phyloP scores from a whole-genome alignment of 2,888 invertebrate species.

The Drosophila koepferae region DNA sequence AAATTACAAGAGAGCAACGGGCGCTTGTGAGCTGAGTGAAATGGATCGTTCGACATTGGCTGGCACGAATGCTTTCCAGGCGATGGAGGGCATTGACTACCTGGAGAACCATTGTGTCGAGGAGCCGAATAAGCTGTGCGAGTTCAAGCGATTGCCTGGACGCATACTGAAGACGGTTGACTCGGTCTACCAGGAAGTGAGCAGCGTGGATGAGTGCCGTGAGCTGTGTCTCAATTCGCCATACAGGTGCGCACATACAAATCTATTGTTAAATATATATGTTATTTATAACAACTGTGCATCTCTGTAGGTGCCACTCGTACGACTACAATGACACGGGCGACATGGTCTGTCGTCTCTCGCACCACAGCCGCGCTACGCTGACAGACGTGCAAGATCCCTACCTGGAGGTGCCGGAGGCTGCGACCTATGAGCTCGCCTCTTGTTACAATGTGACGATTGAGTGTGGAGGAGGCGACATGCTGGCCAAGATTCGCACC shows the following conservation, averaged over 20 bases:
- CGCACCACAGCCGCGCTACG: constrained; percentile 95
- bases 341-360: constrained; percentile 87
- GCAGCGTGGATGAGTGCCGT: constrained; percentile 93
- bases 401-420: constrained; percentile 95
- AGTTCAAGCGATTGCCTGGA: constrained; percentile 95
- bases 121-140: constrained; percentile 95
- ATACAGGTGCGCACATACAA: constrained; percentile 86
- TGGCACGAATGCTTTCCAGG: constrained; percentile 91
- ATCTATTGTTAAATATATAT: neutral
- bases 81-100: constrained; percentile 85
- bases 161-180: constrained; percentile 96
- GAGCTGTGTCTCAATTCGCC: constrained; percentile 95
- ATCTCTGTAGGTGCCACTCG: constrained; percentile 90
- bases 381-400: constrained; percentile 95
- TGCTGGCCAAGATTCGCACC: constrained; percentile 96
- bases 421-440: constrained; percentile 95
- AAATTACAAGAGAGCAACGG: constrained; percentile 93
- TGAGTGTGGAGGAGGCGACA: constrained; percentile 95
- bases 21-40: constrained; percentile 94
- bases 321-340: constrained; percentile 96
- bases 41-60: constrained; percentile 96
- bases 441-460: constrained; percentile 98
- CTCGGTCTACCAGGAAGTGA: constrained; percentile 95
- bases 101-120: constrained; percentile 94
- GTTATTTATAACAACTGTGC: neutral